These are phyloP conservation scores for Enteromius treurensis DNA, from an alignment of 2,797 vertebrate genomes.

Conservation along the genomic window DNA sequence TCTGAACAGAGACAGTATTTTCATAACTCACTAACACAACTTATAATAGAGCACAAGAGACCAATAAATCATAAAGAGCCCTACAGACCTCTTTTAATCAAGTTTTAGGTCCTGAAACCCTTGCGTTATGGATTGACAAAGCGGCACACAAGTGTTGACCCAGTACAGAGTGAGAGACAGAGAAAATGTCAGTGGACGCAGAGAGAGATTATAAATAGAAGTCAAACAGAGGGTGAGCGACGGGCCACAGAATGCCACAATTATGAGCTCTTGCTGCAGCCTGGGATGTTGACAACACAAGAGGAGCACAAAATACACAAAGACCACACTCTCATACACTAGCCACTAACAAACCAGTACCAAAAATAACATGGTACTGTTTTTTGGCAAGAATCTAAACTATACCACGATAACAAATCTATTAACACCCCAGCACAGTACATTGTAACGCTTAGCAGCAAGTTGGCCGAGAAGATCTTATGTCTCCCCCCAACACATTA, in stretches of 20 bases:
- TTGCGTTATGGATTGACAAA: neutral
- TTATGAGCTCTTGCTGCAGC: conserved; percentile 41
- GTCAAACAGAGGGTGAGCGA: conserved; percentile 50
- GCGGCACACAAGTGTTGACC: conserved; percentile 7
- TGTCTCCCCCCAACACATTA: conserved; percentile 43
- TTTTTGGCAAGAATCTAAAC: neutral
- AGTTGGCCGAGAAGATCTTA: conserved; percentile 55
- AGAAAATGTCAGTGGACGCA: conserved; percentile 5
- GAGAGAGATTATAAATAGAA: conserved; percentile 51
- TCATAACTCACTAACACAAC: conserved; percentile 9
- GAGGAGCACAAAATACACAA: conserved; percentile 34
- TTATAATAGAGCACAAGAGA: neutral
- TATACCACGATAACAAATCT: neutral
- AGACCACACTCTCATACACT: neutral
- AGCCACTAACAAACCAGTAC: conserved; percentile 1
- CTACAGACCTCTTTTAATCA: neutral
- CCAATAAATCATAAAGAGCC: neutral
- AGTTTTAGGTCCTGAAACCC: neutral
- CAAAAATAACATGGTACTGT: neutral
- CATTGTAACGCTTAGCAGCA: conserved; percentile 49
- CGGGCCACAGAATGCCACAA: conserved; percentile 51
- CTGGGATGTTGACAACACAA: conserved; percentile 42
- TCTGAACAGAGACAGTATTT: conserved; percentile 18
- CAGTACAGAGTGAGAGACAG: conserved; percentile 2
- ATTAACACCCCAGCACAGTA: neutral